These are phyloP conservation scores for Grallaria varia DNA, from an alignment of 2,113 vertebrate genomes.

Conservation along the genomic window DNA sequence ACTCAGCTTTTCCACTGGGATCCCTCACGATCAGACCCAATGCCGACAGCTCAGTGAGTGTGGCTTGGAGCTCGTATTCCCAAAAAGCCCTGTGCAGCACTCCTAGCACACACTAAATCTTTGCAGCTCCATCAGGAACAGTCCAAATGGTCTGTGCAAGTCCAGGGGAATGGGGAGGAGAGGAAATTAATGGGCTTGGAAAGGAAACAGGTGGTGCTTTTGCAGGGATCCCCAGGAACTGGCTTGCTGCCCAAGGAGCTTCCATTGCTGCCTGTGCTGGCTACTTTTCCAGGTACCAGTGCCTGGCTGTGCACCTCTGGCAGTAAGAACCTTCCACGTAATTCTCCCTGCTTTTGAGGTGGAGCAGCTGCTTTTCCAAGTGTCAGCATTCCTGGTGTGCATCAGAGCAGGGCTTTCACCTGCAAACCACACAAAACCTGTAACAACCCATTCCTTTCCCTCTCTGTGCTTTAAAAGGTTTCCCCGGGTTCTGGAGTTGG, in stretches of 20 bases:
- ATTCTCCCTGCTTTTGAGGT: not conserved
- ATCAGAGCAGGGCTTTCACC: not conserved
- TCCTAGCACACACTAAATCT: not conserved
- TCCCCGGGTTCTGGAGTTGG: not conserved
- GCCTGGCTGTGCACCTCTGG: not conserved
- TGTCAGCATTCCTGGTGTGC: constrained; percentile 40
- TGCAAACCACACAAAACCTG: not conserved
- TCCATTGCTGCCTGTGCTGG: not conserved
- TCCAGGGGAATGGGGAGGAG: not conserved
- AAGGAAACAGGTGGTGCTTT: not conserved
- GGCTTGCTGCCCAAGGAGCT: not conserved
- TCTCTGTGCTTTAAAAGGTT: not conserved
- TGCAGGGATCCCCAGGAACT: not conserved
- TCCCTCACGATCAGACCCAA: not conserved
- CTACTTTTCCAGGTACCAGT: not conserved
- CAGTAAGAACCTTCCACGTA: not conserved
- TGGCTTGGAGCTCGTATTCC: not conserved
- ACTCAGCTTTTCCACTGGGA: not conserved
- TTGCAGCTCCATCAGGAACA: not conserved
- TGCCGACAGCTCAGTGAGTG: not conserved
- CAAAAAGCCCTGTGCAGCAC: fast-evolving
- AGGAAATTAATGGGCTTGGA: not conserved
- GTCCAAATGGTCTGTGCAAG: not conserved
- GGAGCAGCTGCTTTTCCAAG: not conserved
- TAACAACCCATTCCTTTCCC: not conserved